Conservation (phyloP, 2,797 vertebrate species). For the Odontamblyopus rebecca region DNA sequence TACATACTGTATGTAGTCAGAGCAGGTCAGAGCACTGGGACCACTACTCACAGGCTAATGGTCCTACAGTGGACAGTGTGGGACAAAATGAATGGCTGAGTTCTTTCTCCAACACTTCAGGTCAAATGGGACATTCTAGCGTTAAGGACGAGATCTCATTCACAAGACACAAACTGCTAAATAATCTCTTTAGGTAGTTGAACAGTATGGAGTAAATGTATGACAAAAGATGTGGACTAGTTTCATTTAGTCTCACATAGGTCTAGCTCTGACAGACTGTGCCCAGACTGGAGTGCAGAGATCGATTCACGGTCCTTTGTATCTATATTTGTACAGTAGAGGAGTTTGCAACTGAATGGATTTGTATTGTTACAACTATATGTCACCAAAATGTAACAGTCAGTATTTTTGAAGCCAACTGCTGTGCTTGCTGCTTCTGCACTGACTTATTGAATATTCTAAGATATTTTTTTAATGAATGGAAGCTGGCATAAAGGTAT, state of each 20-base stretch:
- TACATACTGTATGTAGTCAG: slow-evolving; percentile 58
- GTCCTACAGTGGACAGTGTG: slow-evolving; percentile 24
- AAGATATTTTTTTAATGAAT: too few relatives aligned
- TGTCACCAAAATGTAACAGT: too few relatives aligned
- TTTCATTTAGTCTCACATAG: background rate
- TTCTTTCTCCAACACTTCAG: background rate
- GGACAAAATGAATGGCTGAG: slow-evolving; percentile 35
- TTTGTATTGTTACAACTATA: background rate
- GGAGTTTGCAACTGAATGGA: background rate
- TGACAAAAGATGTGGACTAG: slow-evolving; percentile 3
- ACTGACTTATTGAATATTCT: too few relatives aligned
- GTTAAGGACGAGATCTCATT: too few relatives aligned
- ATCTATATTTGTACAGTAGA: background rate
- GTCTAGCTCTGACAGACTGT: background rate
- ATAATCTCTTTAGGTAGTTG: slow-evolving; percentile 18
- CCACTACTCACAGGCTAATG: slow-evolving; percentile 33
- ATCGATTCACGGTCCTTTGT: background rate
- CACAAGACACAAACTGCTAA: too few relatives aligned
- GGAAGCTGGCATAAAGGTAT: background rate
- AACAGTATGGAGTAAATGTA: slow-evolving; percentile 36
- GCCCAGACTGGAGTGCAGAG: background rate
- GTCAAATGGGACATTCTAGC: too few relatives aligned
- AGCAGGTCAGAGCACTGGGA: slow-evolving; percentile 25
- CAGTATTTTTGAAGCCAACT: background rate
- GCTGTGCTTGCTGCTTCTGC: background rate